A percentile compares a stretch with the other conserved stretches of the same genome.
phyloP scores from a whole-genome alignment of 2,113 vertebrate genomes.

The Pygoscelis adeliae region DNA sequence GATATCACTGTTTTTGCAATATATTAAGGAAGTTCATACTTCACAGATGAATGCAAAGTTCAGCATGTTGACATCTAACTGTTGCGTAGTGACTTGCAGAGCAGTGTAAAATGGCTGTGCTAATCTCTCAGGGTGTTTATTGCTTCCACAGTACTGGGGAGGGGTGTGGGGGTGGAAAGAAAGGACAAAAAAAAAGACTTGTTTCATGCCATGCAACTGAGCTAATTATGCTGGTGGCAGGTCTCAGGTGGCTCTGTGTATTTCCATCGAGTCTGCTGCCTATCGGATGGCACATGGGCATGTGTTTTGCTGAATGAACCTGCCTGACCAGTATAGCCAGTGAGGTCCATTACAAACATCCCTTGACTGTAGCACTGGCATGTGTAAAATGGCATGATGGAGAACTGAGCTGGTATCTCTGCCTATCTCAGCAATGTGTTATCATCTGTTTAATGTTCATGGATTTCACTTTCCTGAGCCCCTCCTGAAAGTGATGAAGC shows the following conservation, averaged over 20 bases:
- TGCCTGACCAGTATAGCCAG: neutral
- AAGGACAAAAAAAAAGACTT: accelerated
- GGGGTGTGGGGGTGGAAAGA: too few species aligned
- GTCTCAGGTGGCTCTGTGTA: neutral
- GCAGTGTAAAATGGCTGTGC: neutral
- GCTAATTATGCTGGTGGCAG: neutral
- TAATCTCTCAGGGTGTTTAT: neutral
- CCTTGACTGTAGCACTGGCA: neutral
- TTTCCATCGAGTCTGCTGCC: neutral
- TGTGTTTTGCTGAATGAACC: neutral
- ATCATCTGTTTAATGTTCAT: neutral
- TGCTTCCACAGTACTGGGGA: neutral
- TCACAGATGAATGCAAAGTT: neutral
- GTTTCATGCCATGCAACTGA: neutral
- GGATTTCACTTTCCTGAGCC: neutral
- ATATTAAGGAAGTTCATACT: neutral
- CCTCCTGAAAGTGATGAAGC: neutral
- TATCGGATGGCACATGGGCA: accelerated
- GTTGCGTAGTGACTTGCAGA: neutral
- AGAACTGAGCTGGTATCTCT: neutral
- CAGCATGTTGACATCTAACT: neutral
- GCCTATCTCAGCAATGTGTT: neutral
- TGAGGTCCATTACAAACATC: neutral
- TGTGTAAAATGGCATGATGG: neutral
- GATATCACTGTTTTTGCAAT: neutral